phyloP scores from a whole-genome alignment of 2,888 invertebrate genomes.

The Caenorhabditis sp. region DNA sequence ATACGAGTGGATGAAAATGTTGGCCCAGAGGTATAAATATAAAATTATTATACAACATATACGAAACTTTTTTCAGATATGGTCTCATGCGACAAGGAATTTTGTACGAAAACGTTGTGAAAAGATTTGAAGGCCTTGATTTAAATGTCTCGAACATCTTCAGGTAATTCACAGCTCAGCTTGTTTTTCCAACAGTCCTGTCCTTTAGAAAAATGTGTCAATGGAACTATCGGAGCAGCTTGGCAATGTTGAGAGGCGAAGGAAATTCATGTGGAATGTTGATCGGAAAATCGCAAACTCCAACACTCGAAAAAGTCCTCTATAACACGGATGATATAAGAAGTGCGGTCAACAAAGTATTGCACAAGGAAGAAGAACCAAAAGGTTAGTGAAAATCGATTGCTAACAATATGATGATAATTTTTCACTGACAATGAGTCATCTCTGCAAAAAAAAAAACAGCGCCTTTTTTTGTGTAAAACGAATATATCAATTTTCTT shows the following conservation, averaged over 20 bases:
- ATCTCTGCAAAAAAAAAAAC: too few species aligned
- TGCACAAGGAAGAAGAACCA: constrained; percentile 35
- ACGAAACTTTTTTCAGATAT: constrained; percentile 16
- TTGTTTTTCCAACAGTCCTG: constrained; percentile 15
- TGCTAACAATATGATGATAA: too few species aligned
- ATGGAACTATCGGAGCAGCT: constrained; percentile 26
- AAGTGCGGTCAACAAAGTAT: constrained; percentile 41
- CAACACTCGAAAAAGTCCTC: constrained; percentile 30
- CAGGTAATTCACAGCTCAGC: not conserved
- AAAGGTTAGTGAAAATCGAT: too few species aligned
- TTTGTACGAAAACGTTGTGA: constrained; percentile 59
- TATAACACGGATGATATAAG: constrained; percentile 46
- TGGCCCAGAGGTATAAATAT: constrained; percentile 21
- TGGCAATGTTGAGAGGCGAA: not conserved
- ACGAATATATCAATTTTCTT: too few species aligned
- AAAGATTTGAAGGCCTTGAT: constrained; percentile 44
- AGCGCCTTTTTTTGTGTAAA: too few species aligned
- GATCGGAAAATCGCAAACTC: constrained; percentile 20
- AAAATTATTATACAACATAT: constrained; percentile 10
- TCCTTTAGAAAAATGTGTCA: constrained; percentile 39
- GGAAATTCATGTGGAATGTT: constrained; percentile 18
- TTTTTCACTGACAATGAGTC: too few species aligned
- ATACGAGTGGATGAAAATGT: constrained; percentile 61
- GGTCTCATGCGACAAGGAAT: constrained; percentile 65
- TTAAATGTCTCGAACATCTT: not conserved